phyloP scores from a whole-genome alignment of 2,113 vertebrate species.

The Opisthocomus hoazin region DNA sequence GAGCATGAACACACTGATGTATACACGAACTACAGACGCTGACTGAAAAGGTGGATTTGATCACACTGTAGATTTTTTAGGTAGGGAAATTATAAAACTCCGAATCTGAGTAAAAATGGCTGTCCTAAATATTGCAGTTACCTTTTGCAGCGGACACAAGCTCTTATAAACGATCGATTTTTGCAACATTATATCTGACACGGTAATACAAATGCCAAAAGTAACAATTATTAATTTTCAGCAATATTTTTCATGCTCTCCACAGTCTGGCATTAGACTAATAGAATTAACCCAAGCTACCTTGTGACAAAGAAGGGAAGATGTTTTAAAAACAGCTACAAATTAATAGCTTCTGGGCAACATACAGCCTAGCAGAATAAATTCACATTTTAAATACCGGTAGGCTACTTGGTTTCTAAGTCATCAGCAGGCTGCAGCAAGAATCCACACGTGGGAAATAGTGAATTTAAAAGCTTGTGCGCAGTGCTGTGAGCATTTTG shows the following conservation, averaged over 20 bases:
- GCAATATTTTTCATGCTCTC: not conserved
- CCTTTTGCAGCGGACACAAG: not conserved
- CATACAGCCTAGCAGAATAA: not conserved
- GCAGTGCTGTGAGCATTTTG: not conserved
- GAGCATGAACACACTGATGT: not conserved
- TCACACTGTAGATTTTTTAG: not conserved
- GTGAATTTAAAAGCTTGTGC: not conserved
- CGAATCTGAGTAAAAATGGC: not conserved
- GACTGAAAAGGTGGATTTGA: not conserved
- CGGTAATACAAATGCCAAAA: not conserved
- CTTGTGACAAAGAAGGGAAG: not conserved
- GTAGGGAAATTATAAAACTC: not conserved
- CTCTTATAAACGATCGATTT: not conserved
- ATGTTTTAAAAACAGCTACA: not conserved
- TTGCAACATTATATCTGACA: not conserved
- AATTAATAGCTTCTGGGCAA: not conserved
- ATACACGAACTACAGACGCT: not conserved
- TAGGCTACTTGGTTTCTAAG: not conserved
- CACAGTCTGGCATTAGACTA: not conserved
- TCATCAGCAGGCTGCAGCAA: not conserved
- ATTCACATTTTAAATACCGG: not conserved
- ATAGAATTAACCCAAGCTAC: not conserved
- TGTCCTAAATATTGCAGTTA: not conserved
- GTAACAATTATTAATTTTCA: not conserved
- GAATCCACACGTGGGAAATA: not conserved